Evolutionary conservation across 2,888 invertebrate genomes (phyloP).

Genomic region (Polymixis flavicincta): DNA sequence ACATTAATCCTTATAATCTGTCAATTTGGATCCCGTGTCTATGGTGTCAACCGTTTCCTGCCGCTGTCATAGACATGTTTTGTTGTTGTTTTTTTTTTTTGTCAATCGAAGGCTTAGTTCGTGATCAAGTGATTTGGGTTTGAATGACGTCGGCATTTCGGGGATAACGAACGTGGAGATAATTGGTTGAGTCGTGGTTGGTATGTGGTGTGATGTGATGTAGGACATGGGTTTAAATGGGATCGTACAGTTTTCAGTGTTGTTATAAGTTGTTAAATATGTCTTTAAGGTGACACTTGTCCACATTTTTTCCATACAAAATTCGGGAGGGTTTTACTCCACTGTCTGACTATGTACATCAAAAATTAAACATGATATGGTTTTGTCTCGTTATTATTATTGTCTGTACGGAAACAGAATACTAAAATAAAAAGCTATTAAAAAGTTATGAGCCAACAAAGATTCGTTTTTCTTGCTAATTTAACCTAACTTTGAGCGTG

Average conservation of each 20-base stretch:
- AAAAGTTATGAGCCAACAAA: too few species aligned
- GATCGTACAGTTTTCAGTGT: not conserved
- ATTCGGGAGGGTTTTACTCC: too few species aligned
- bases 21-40: slow-evolving; percentile 62
- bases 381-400: too few species aligned
- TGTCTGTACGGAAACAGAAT: too few species aligned
- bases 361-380: too few species aligned
- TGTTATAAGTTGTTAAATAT: slow-evolving; percentile 3
- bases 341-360: too few species aligned
- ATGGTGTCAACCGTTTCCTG: slow-evolving; percentile 65
- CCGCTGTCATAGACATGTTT: slow-evolving; percentile 66
- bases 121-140: slow-evolving; percentile 74
- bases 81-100: slow-evolving; percentile 58
- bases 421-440: too few species aligned
- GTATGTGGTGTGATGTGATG: slow-evolving; percentile 26
- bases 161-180: slow-evolving; percentile 60
- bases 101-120: slow-evolving; percentile 67
- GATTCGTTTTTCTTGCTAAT: too few species aligned
- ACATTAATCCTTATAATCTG: slow-evolving; percentile 66
- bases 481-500: too few species aligned
- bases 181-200: slow-evolving; percentile 32
- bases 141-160: slow-evolving; percentile 57
- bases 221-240: slow-evolving; percentile 24
- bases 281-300: too few species aligned
- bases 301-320: too few species aligned